Base-by-base conservation (phyloP, 2,113 vertebrate species). In the Platysteira castanea region DNA sequence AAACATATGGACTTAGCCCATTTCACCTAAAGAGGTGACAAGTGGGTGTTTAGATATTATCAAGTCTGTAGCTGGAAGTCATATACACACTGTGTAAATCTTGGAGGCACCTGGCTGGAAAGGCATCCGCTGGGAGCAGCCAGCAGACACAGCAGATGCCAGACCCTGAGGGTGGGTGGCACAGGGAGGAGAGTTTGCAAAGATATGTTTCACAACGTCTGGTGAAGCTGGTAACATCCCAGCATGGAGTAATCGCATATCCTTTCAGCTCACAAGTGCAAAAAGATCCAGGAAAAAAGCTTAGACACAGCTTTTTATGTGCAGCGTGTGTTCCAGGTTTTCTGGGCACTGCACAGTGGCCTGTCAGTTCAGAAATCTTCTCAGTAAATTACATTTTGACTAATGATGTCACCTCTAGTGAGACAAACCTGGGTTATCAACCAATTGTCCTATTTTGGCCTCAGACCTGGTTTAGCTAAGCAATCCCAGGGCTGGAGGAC, bases 11-110 rank as follows among this genome's bases (percentile, higher is more conserved):
- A 69, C 39, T 81, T 89, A 69, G 69, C 39, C 52, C 47, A 52
- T 67, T 92, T 84, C 52, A 74, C 69, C 87, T 91, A 76, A 91
- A 90, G 91, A 96, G 87, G 84, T 96, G 95, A 94, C 91, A 97
- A 97, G 85, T 91, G 37, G 68, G 83, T 96, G 94, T 95, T 94
- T 56, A 73, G 84, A 10, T 74, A 91, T 96, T 95, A 85, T 71
- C 75, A 14, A 41, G 67, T 84, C 84, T 94, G 69, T 90, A 71
- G 80, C 65, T 94, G 87, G 89, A 69, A 81, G 82, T 76, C 39
- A 6, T 18, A 35, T 12, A 53, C 9, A 73, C 33, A 6, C 44
- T 10, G 37, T 44, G 53, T 68, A 94, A 94, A 93, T 78, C 82
- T 70, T 71, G 1, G 52, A 70, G 69, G 35, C 53, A 71, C 16